Evolutionary conservation across 2,888 invertebrate species (phyloP).

Genomic region (Eupithecia tripunctaria): DNA sequence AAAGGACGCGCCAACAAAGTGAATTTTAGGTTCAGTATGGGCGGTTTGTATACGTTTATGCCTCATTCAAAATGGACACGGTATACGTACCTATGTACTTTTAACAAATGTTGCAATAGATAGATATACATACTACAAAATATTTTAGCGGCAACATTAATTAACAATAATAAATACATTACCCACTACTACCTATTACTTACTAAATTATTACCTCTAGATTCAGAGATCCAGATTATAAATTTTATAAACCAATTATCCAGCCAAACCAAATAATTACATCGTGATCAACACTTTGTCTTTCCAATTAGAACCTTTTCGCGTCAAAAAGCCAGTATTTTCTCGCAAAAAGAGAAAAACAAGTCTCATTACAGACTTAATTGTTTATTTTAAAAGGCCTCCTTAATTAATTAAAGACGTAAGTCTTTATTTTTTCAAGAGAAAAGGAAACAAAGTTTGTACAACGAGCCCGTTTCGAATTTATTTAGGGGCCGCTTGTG

Average conservation of each 20-base stretch:
- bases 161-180: too few relatives aligned
- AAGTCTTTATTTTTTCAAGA: constrained; percentile 60
- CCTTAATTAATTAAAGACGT: constrained; percentile 67
- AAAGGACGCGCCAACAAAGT: too few relatives aligned
- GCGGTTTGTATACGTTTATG: too few relatives aligned
- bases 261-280: constrained; percentile 45
- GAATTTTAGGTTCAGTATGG: too few relatives aligned
- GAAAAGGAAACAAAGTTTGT: constrained; percentile 61
- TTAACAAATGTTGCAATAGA: too few relatives aligned
- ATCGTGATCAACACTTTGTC: constrained; percentile 45
- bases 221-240: background rate
- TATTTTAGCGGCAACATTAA: too few relatives aligned
- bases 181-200: too few relatives aligned
- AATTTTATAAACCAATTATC: constrained; percentile 32
- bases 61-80: too few relatives aligned
- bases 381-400: constrained; percentile 58
- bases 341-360: constrained; percentile 49
- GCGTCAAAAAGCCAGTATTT: constrained; percentile 41
- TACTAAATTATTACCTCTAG: too few relatives aligned
- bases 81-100: too few relatives aligned
- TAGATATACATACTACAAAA: too few relatives aligned
- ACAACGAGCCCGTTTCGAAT: constrained; percentile 55
- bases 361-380: constrained; percentile 63
- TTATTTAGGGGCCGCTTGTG: constrained; percentile 47
- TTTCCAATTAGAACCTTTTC: constrained; percentile 53